Evolutionary conservation across 2,113 vertebrate genomes (phyloP).

Genomic region (Brachypteracias leptosomus): DNA sequence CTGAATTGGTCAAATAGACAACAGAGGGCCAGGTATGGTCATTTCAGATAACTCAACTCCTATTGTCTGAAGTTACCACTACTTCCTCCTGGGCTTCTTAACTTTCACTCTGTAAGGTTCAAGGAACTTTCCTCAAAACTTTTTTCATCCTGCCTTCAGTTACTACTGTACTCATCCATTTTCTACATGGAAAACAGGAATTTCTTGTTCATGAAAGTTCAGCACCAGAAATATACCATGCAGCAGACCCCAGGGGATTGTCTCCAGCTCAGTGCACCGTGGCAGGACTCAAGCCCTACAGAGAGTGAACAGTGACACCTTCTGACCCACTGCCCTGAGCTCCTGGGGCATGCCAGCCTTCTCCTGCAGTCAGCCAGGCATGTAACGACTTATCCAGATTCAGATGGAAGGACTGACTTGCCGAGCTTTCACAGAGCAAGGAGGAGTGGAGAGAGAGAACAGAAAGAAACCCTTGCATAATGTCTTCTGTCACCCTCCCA

Average conservation of each 20-base stretch:
- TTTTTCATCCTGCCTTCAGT: background rate
- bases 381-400: background rate
- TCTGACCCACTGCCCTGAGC: background rate
- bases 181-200: background rate
- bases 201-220: background rate
- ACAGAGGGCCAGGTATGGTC: accelerated
- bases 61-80: background rate
- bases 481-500: background rate
- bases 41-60: background rate
- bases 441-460: background rate
- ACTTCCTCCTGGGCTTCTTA: background rate
- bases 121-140: background rate
- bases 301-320: slow-evolving; percentile 9
- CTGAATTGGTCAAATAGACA: background rate
- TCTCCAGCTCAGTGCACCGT: background rate
- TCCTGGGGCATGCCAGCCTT: background rate
- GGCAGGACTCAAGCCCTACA: background rate
- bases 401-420: background rate
- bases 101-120: background rate
- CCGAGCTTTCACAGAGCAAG: accelerated
- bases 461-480: background rate
- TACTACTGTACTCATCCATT: background rate
- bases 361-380: background rate
- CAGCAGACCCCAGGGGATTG: background rate
- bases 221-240: background rate